These are phyloP conservation scores for Porites lutea DNA, from an alignment of 64 coral and sea anemone species.

Conservation along the genomic window DNA sequence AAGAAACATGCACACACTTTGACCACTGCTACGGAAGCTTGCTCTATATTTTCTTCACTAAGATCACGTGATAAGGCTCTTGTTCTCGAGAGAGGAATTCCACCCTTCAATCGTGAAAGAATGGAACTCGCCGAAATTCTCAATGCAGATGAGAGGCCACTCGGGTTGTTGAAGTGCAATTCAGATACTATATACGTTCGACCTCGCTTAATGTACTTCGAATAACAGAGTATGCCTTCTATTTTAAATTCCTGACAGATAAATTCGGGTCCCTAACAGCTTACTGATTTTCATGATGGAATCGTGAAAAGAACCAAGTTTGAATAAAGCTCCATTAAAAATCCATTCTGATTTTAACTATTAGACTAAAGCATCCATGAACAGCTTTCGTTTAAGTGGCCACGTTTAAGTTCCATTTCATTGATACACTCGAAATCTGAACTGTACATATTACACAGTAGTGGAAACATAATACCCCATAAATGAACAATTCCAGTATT, in stretches of 20 bases:
- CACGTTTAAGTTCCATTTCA: no score
- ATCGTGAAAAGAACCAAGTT: no score
- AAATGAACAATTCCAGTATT: no score
- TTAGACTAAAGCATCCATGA: background rate
- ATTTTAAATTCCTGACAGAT: background rate
- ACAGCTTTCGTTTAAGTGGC: background rate
- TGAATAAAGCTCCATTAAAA: no score
- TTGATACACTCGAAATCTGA: background rate
- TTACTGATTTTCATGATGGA: no score
- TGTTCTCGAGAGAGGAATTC: background rate
- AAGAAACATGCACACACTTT: no score
- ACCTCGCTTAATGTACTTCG: background rate
- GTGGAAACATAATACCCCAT: no score
- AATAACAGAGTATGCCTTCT: no score
- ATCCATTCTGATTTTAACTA: background rate
- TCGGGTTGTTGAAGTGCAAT: background rate
- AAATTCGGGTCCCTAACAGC: background rate
- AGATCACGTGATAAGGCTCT: constrained; percentile 17
- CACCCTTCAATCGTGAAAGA: constrained; percentile 16
- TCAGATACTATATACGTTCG: constrained; percentile 4
- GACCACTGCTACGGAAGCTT: no score
- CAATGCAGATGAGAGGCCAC: constrained; percentile 17
- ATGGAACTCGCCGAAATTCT: constrained; percentile 11
- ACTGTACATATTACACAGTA: no score
- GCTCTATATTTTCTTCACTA: background rate